phyloP scores from a whole-genome alignment of 2,113 vertebrate genomes.

The Dissostichus mawsoni region DNA sequence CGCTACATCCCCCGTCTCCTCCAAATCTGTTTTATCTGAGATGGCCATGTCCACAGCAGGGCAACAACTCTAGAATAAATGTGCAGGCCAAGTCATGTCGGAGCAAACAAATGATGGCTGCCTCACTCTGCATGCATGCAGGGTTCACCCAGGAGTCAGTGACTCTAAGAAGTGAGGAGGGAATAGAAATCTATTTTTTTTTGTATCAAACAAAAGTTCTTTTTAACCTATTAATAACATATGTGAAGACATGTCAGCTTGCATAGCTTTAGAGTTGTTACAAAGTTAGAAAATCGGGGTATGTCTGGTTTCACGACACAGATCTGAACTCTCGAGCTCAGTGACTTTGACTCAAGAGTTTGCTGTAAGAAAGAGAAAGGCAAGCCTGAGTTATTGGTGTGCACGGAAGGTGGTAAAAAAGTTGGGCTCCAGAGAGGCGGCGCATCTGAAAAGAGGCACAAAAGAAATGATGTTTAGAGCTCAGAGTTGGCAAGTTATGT shows the following conservation, averaged over 20 bases:
- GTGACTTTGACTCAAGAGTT: background rate
- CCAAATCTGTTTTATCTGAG: conserved; percentile 37
- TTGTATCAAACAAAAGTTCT: background rate
- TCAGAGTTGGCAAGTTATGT: background rate
- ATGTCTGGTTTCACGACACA: conserved; percentile 5
- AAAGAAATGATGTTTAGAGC: background rate
- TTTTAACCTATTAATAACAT: conserved; percentile 18
- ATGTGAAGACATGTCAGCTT: conserved; percentile 1
- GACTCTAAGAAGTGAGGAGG: conserved; percentile 1
- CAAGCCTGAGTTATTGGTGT: conserved; percentile 7
- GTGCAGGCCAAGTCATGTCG: conserved; percentile 43
- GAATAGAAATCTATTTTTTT: background rate
- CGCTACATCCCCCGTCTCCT: background rate
- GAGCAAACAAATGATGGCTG: conserved; percentile 48
- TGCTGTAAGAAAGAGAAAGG: conserved; percentile 5
- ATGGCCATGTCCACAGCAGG: conserved; percentile 39
- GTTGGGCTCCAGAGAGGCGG: conserved; percentile 16
- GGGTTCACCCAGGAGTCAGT: conserved; percentile 51
- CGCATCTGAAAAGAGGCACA: background rate
- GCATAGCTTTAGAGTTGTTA: background rate
- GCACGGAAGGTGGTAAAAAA: background rate
- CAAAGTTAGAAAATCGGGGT: background rate
- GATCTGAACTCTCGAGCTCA: background rate
- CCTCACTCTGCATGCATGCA: conserved; percentile 31
- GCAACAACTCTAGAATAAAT: conserved; percentile 34